Evolutionary conservation across 1,140 invertebrate genomes (phyloP).

Genomic region (Proales similis): DNA sequence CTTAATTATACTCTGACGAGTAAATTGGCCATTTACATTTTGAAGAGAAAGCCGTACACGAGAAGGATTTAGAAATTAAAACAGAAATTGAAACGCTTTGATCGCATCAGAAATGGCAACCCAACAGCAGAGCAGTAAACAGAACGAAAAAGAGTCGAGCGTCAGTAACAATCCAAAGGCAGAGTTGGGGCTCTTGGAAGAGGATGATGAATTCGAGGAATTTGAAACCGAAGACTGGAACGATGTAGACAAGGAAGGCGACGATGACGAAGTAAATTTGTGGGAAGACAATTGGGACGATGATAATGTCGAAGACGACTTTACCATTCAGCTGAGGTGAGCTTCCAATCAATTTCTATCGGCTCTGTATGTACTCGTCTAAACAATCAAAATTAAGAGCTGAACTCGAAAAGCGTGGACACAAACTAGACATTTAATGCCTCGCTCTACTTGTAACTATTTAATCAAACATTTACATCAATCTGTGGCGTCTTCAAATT

Average conservation of each 20-base stretch:
- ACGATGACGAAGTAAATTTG: conserved; percentile 21
- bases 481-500: no score
- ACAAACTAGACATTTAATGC: conserved; percentile 31
- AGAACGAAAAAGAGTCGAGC: no score
- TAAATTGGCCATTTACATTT: no score
- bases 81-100: no score
- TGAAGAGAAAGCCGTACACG: no score
- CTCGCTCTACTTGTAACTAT: no score
- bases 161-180: conserved; percentile 11
- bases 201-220: conserved; percentile 36
- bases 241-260: conserved; percentile 16
- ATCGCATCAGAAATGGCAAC: no score
- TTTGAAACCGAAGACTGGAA: conserved; percentile 37
- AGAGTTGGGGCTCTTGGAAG: conserved; percentile 32
- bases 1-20: no score
- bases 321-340: conserved; percentile 11
- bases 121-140: no score
- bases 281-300: conserved; percentile 38
- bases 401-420: conserved; percentile 34
- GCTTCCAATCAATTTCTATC: neutral
- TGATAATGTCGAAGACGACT: conserved; percentile 36
- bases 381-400: conserved; percentile 2
- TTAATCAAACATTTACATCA: neutral
- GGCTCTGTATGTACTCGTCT: neutral
- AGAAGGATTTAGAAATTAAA: no score